Evolutionary conservation across 2,888 invertebrate genomes (phyloP).

Genomic region (Holacanthella duospinosa): DNA sequence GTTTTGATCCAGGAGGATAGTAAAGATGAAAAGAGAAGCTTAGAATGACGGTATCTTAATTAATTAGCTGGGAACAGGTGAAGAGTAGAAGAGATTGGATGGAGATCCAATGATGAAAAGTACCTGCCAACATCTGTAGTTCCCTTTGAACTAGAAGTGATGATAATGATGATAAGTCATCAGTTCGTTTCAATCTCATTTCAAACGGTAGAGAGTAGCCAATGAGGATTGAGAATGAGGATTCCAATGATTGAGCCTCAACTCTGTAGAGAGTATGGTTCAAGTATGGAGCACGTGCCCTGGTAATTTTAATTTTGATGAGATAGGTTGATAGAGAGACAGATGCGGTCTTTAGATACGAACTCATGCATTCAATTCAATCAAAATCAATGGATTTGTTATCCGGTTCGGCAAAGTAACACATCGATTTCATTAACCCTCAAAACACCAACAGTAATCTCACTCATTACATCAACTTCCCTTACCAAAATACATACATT

Average conservation of each 20-base stretch:
- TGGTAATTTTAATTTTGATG: background rate
- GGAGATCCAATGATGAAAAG: too few species aligned
- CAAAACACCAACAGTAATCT: background rate
- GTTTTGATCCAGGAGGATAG: background rate
- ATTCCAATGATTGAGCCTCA: too few species aligned
- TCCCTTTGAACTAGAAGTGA: too few species aligned
- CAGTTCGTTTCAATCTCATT: too few species aligned
- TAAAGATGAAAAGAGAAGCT: background rate
- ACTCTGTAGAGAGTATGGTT: too few species aligned
- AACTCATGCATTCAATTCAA: constrained; percentile 8
- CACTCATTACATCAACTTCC: background rate
- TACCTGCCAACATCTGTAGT: too few species aligned
- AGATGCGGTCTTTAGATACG: constrained; percentile 7
- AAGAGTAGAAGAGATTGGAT: background rate
- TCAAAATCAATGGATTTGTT: background rate
- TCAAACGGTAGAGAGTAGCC: too few species aligned
- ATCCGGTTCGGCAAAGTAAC: background rate
- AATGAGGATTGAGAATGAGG: too few species aligned
- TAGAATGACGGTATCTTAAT: background rate
- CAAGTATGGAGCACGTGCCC: constrained; percentile 9
- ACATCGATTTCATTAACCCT: background rate
- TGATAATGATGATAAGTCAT: too few species aligned
- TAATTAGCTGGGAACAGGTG: background rate
- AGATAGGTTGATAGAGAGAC: background rate
- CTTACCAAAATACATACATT: background rate